phyloP scores from a whole-genome alignment of 2,113 vertebrate species.

The Peucedramus taeniatus region DNA sequence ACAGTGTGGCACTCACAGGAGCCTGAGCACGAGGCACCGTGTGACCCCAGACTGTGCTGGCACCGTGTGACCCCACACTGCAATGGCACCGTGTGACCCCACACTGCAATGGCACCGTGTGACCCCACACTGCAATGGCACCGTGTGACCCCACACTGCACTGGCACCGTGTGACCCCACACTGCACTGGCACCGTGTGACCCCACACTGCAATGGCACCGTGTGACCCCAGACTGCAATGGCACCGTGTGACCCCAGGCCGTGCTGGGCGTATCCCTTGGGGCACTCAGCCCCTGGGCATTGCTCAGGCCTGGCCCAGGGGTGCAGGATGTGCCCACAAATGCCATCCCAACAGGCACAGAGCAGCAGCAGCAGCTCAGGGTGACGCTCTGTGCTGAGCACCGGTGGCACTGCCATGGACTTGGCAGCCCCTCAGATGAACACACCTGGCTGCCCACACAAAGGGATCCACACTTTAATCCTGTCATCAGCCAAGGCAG shows the following conservation, averaged over 20 bases:
- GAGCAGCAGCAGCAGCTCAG: not conserved
- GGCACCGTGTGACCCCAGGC: not conserved
- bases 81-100: not conserved
- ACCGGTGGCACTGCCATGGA: not conserved
- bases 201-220: no score
- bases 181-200: not conserved
- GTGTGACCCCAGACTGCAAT: no score
- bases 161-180: no score
- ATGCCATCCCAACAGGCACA: not conserved
- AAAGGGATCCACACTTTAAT: not conserved
- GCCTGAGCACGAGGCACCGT: fast-evolving
- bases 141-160: no score
- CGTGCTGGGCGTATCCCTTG: fast-evolving
- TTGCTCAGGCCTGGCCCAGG: not conserved
- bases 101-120: no score
- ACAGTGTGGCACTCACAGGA: not conserved
- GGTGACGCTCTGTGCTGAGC: not conserved
- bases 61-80: not conserved
- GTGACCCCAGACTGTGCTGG: no score
- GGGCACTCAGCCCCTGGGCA: fast-evolving
- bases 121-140: not conserved
- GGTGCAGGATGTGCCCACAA: not conserved
- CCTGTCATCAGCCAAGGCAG: fast-evolving
- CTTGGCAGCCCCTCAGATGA: not conserved
- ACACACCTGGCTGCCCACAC: not conserved